Conservation (phyloP, 2,888 invertebrate genomes). For the Zaprionus obscuricornis region DNA sequence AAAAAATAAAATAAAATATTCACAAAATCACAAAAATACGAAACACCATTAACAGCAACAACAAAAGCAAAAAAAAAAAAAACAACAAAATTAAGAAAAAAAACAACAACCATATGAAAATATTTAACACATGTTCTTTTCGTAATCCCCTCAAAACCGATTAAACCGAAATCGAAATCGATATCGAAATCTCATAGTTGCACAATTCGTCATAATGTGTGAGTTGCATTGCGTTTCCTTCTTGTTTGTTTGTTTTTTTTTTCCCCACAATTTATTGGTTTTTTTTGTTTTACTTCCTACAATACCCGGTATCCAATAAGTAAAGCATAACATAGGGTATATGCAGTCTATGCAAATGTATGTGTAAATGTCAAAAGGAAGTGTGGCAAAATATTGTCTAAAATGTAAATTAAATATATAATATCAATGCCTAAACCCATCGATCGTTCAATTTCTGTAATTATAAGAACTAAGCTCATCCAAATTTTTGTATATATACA, state of each 20-base stretch:
- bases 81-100: conserved; percentile 1
- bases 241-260: neutral
- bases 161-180: conserved; percentile 8
- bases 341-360: too few relatives aligned
- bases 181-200: conserved; percentile 61
- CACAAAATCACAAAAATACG: conserved; percentile 2
- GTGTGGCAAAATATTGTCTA: too few relatives aligned
- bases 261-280: too few relatives aligned
- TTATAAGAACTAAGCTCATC: too few relatives aligned
- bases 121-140: conserved; percentile 25
- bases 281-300: too few relatives aligned
- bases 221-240: conserved; percentile 64
- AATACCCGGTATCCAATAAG: too few relatives aligned
- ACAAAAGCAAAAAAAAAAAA: neutral
- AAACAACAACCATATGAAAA: neutral
- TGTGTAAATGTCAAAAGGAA: too few relatives aligned
- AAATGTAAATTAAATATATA: too few relatives aligned
- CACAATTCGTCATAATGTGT: conserved; percentile 80
- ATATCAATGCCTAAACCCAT: too few relatives aligned
- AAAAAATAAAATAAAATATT: neutral
- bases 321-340: too few relatives aligned
- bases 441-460: too few relatives aligned
- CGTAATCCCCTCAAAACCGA: conserved; percentile 18
- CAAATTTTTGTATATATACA: too few relatives aligned
- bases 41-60: neutral